Evolutionary conservation across 2,113 vertebrate species (phyloP), one percentile per base, ranked within the genome.

Genomic region (Chunga burmeisteri): DNA sequence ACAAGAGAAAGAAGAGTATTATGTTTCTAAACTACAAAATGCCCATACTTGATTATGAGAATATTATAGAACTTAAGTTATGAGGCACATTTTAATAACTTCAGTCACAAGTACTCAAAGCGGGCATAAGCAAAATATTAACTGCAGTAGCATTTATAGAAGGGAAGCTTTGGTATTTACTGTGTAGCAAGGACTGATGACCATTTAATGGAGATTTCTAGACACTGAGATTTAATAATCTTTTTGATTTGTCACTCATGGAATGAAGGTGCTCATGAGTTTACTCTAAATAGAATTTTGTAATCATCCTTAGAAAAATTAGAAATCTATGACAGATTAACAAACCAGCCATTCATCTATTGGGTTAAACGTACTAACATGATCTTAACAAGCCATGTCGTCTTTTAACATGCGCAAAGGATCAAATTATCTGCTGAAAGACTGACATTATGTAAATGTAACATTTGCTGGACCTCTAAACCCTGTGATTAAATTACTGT

Each of bases 361-460:
- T 94, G 88, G 84, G 86, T 81, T 97, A 88, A 96, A 91, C 9
- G 17, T 83, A 94, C 92, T 93, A 94, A 88, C 94, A 67, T 94
- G 94, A 95, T 97, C 84, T 96, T 95, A 97, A 97, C 95, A 96
- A 97, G 87, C 87, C 13, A 21, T 52, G 93, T 94, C 84, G 4
- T 97, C 96, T 97, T 83, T 94, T 97, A 97, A 96, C 93, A 95
- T 95, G 88, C 75, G 94, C 97, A 96, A 96, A 96, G 94, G 96
- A 97, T 87, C 91, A 94, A 96, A 97, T 97, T 97, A 96, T 95
- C 97, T 96, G 85, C 94, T 92, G 95, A 94, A 97, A 97, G 93
- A 97, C 94, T 97, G 97, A 96, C 97, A 96, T 97, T 96, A 97
- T 97, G 97, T 95, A 97, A 97, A 97, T 97, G 96, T 97, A 97